Percentiles rank a stretch among this genome's conserved stretches.
phyloP scores from a whole-genome alignment of 2,888 invertebrate genomes.

The Rambutsinella grinnellia region DNA sequence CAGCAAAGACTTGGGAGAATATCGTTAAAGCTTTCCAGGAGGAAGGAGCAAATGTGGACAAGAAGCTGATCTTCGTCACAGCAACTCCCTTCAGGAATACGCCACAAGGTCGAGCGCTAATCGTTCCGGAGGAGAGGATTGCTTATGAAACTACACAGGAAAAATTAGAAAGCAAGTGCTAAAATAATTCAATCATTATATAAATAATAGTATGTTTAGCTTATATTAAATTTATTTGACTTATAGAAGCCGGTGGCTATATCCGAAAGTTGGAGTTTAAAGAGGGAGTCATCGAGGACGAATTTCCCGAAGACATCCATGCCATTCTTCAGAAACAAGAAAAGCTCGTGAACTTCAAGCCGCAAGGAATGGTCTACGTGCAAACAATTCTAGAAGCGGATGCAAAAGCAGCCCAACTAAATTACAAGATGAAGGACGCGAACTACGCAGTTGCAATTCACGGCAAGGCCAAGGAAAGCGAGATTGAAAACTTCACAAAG shows the following conservation, averaged over 20 bases:
- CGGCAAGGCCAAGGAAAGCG: not conserved
- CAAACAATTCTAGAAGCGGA: not conserved
- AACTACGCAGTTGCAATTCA: not conserved
- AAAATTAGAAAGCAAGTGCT: not conserved
- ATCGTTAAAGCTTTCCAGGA: slow-evolving; percentile 1
- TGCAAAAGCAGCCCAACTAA: not conserved
- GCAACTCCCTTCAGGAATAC: slow-evolving; percentile 11
- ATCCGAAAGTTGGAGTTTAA: not conserved
- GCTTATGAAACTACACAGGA: not conserved
- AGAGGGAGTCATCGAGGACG: not conserved
- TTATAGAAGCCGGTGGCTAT: not conserved
- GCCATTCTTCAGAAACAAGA: too few species aligned
- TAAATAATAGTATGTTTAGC: not conserved
- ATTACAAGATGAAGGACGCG: not conserved
- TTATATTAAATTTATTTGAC: not conserved
- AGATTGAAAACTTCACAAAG: not conserved
- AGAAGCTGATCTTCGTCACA: slow-evolving; percentile 15
- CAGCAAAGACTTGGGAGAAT: slow-evolving; percentile 10
- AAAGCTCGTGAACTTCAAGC: not conserved
- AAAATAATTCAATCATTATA: not conserved
- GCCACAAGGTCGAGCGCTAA: not conserved
- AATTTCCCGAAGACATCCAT: too few species aligned
- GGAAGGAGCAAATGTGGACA: not conserved
- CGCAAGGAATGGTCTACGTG: slow-evolving; percentile 2
- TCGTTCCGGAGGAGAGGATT: not conserved